A percentile compares a stretch with the other conserved stretches of the same genome.
Conservation (phyloP, 2,113 vertebrate genomes). For the Eurystomus gularis region DNA sequence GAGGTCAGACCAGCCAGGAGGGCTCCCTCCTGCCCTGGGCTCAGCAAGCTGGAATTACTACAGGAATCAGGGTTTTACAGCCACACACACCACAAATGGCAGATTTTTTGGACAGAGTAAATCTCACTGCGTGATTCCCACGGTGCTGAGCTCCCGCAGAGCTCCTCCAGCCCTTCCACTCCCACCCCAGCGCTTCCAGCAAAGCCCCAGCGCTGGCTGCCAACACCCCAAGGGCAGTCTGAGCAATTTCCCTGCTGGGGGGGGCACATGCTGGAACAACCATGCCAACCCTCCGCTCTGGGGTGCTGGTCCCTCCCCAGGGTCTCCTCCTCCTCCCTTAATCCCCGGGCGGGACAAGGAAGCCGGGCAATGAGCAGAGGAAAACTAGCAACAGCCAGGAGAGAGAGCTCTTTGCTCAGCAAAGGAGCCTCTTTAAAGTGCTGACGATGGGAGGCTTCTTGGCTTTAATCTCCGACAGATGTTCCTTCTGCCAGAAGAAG, state of each 20-base stretch:
- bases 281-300: background rate
- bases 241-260: background rate
- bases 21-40: background rate
- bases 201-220: background rate
- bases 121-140: accelerated
- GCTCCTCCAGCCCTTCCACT: background rate
- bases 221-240: background rate
- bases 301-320: background rate
- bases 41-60: background rate
- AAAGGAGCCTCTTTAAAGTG: background rate
- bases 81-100: background rate
- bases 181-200: background rate
- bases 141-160: background rate
- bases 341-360: background rate
- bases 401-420: constrained; percentile 59
- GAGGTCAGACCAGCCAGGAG: background rate
- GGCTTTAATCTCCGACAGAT: background rate
- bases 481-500: background rate
- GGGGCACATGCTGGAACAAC: background rate
- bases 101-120: background rate
- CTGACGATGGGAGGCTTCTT: background rate
- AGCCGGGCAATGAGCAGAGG: background rate
- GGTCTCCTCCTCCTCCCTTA: background rate
- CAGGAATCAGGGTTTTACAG: background rate
- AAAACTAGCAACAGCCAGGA: constrained; percentile 38